Evolutionary conservation across 2,888 invertebrate species (phyloP).

Genomic region (Eilema depressum): DNA sequence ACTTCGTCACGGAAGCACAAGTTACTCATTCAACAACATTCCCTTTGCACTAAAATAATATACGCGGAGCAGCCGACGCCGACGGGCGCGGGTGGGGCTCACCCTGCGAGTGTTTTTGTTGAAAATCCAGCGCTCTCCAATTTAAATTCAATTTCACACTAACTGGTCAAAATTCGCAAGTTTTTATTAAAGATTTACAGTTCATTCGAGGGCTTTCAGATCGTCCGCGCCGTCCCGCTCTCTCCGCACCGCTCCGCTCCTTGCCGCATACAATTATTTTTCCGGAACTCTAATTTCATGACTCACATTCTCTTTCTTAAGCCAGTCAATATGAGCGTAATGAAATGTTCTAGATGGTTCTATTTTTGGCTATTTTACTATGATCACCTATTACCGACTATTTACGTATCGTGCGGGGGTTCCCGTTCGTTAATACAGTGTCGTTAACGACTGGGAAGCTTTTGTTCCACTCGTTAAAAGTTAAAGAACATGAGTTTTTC

Average conservation of each 20-base stretch:
- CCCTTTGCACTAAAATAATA: conserved; percentile 48
- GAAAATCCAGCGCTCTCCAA: conserved; percentile 36
- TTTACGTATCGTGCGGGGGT: neutral
- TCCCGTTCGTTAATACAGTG: neutral
- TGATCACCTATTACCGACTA: too few species aligned
- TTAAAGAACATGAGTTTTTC: too few species aligned
- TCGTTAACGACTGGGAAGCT: too few species aligned
- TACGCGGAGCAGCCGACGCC: conserved; percentile 26
- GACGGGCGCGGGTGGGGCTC: conserved; percentile 1
- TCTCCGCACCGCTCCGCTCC: too few species aligned
- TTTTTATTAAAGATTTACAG: conserved; percentile 59
- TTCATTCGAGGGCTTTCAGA: conserved; percentile 45
- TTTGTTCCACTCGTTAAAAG: too few species aligned
- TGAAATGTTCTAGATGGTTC: conserved; percentile 36
- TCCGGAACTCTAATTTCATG: too few species aligned
- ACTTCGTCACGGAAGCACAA: conserved; percentile 36
- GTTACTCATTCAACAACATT: conserved; percentile 47
- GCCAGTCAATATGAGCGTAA: conserved; percentile 31
- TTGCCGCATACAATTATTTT: too few species aligned
- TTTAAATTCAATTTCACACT: conserved; percentile 65
- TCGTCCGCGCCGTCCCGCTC: conserved; percentile 1
- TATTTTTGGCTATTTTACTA: conserved; percentile 14
- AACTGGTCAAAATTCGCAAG: conserved; percentile 57
- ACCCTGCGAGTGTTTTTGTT: conserved; percentile 41
- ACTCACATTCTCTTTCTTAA: conserved; percentile 34